Evolutionary conservation across 2,113 vertebrate species (phyloP).

Genomic region (Petromus typicus): DNA sequence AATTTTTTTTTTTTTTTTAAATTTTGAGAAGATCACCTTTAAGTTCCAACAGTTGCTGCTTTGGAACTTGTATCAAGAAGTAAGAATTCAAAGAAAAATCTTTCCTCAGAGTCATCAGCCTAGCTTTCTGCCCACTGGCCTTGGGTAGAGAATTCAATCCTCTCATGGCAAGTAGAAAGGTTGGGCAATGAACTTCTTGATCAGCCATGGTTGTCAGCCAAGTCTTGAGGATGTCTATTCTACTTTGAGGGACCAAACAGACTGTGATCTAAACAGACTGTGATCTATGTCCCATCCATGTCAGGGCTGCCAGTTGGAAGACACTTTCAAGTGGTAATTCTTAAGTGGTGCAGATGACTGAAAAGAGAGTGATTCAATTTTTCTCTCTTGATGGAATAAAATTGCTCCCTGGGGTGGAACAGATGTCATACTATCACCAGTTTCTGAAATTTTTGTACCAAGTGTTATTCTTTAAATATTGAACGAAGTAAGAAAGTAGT

Average conservation of each 20-base stretch:
- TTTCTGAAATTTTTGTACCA: conserved; percentile 10
- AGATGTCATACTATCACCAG: conserved; percentile 38
- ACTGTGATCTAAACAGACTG: background rate
- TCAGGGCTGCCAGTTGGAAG: conserved; percentile 53
- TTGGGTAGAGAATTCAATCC: background rate
- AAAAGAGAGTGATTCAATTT: background rate
- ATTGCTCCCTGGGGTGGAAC: background rate
- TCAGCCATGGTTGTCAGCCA: background rate
- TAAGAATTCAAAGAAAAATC: background rate
- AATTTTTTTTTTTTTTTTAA: background rate
- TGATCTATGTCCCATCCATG: background rate
- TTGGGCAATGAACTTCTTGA: background rate
- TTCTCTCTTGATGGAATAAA: background rate
- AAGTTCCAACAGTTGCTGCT: background rate
- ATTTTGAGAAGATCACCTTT: background rate
- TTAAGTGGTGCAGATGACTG: background rate
- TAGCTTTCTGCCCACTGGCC: background rate
- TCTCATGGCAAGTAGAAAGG: background rate
- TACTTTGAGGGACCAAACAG: conserved; percentile 30
- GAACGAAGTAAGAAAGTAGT: background rate
- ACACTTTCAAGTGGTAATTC: background rate
- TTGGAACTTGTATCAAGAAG: background rate
- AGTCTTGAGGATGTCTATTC: conserved; percentile 37
- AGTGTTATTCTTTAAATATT: conserved; percentile 34
- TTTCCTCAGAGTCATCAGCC: background rate